Conservation (phyloP, 2,888 invertebrate species). For the Cryptocheilus praepositus region DNA sequence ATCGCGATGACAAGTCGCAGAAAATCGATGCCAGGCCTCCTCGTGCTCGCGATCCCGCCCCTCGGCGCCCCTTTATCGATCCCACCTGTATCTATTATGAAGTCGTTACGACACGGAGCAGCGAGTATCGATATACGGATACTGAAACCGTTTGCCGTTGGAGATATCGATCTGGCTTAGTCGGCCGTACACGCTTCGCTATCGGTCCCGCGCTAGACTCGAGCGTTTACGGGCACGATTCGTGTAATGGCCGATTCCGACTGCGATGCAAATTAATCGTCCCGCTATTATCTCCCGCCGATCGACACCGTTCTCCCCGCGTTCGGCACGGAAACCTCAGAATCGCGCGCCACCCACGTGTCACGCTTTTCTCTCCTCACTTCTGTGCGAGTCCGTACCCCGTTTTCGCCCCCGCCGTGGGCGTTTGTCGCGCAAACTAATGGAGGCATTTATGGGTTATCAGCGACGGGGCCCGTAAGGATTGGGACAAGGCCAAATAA, state of each 20-base stretch:
- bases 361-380: slow-evolving; percentile 14
- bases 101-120: slow-evolving; percentile 54
- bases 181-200: slow-evolving; percentile 26
- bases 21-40: background rate
- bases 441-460: no score
- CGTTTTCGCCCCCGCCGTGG: background rate
- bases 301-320: slow-evolving; percentile 18
- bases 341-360: background rate
- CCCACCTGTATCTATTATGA: slow-evolving; percentile 56
- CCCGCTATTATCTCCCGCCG: slow-evolving; percentile 50
- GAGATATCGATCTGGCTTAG: slow-evolving; percentile 56
- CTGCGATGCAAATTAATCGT: slow-evolving; percentile 65
- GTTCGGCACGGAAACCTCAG: background rate
- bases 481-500: no score
- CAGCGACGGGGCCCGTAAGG: no score
- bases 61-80: slow-evolving; percentile 25
- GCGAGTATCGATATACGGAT: slow-evolving; percentile 43
- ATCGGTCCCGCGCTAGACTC: slow-evolving; percentile 26
- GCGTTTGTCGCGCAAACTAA: no score
- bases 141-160: slow-evolving; percentile 36
- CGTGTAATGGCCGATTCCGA: slow-evolving; percentile 53
- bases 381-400: background rate
- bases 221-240: slow-evolving; percentile 29
- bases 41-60: slow-evolving; percentile 17
- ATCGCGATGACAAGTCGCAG: background rate